Evolutionary conservation across 2,797 vertebrate species (phyloP).

Genomic region (Lutjanus campechanus): DNA sequence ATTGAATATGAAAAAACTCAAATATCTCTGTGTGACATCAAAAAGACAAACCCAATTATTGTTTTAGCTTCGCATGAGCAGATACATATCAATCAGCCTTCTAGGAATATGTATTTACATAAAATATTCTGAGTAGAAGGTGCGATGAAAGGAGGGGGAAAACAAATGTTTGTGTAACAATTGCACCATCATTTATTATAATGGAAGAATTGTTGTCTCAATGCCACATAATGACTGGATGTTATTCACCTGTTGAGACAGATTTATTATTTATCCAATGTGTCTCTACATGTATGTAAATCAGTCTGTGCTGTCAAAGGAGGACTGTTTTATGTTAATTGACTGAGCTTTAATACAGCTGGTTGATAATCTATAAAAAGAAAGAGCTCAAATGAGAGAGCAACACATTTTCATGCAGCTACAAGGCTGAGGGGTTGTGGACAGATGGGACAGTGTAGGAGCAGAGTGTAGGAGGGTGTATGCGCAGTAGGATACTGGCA

Average conservation of each 20-base stretch:
- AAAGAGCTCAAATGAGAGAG: slow-evolving; percentile 15
- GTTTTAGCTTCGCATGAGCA: slow-evolving; percentile 59
- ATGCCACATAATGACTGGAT: slow-evolving; percentile 19
- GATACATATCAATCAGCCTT: slow-evolving; percentile 62
- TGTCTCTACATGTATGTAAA: slow-evolving; percentile 14
- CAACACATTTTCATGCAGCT: slow-evolving; percentile 37
- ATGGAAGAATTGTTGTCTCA: slow-evolving; percentile 27
- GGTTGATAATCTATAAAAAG: slow-evolving; percentile 32
- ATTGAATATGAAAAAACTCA: slow-evolving; percentile 49
- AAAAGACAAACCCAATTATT: slow-evolving; percentile 68
- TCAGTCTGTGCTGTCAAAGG: slow-evolving; percentile 22
- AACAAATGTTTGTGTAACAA: slow-evolving; percentile 50
- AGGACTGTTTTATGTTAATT: slow-evolving; percentile 28
- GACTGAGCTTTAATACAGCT: slow-evolving; percentile 26
- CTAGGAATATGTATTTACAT: slow-evolving; percentile 57
- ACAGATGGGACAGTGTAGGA: slow-evolving; percentile 59
- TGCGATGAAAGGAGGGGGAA: slow-evolving; percentile 22
- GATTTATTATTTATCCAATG: slow-evolving; percentile 16
- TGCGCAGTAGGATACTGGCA: slow-evolving; percentile 32
- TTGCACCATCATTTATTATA: slow-evolving; percentile 31
- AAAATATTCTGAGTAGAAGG: slow-evolving; percentile 44
- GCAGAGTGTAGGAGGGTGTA: slow-evolving; percentile 38
- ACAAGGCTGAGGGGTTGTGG: slow-evolving; percentile 32
- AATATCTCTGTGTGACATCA: slow-evolving; percentile 65
- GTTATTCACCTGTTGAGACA: slow-evolving; percentile 46